phyloP scores from a whole-genome alignment of 2,113 vertebrate genomes.

The Alligator mississippiensis region DNA sequence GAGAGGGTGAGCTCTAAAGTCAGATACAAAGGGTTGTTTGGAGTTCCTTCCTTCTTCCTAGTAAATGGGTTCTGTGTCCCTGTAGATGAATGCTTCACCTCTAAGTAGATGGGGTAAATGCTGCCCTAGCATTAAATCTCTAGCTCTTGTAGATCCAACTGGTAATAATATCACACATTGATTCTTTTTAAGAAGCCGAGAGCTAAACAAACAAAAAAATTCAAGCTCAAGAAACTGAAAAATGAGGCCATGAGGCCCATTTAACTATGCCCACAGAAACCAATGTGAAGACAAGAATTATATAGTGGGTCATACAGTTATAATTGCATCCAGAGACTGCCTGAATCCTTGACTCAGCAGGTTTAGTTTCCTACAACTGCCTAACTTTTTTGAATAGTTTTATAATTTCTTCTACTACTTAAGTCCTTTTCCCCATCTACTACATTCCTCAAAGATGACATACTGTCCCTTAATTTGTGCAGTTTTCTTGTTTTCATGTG shows the following conservation, averaged over 20 bases:
- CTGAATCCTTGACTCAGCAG: not conserved
- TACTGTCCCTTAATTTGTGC: not conserved
- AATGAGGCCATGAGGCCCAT: not conserved
- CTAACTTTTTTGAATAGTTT: not conserved
- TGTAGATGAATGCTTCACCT: not conserved
- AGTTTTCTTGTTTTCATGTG: not conserved
- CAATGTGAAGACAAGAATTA: not conserved
- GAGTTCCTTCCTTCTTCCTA: not conserved
- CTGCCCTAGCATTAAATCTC: not conserved
- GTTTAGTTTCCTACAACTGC: not conserved
- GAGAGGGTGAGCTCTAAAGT: not conserved
- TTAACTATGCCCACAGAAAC: not conserved
- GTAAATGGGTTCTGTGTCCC: not conserved
- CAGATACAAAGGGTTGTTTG: not conserved
- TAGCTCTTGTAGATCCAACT: not conserved
- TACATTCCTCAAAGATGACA: not conserved
- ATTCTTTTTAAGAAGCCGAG: not conserved
- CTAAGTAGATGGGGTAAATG: not conserved
- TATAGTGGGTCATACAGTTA: not conserved
- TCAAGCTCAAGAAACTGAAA: not conserved
- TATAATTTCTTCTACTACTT: not conserved
- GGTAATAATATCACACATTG: not conserved
- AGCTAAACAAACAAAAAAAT: not conserved
- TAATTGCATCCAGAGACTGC: no score
- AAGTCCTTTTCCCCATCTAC: not conserved